Evolutionary conservation across 2,888 invertebrate genomes (phyloP).

Genomic region (Noctua janthe): DNA sequence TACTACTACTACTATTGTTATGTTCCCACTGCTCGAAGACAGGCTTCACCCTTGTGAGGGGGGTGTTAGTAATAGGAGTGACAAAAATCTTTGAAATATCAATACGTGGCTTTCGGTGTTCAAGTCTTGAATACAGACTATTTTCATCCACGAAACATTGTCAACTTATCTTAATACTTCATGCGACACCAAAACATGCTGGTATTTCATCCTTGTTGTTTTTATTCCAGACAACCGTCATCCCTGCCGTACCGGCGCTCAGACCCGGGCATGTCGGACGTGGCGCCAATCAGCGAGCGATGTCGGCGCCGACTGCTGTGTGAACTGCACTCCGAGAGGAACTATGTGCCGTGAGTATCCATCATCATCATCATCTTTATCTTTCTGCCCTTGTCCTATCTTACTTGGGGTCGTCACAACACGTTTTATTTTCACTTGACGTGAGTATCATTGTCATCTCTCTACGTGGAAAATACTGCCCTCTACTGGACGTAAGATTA

Average conservation of each 20-base stretch:
- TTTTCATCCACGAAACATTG: neutral
- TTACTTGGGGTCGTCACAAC: neutral
- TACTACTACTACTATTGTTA: neutral
- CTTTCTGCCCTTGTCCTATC: neutral
- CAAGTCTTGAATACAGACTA: neutral
- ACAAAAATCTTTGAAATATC: neutral
- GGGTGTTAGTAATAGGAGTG: neutral
- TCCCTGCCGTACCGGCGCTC: constrained; percentile 73
- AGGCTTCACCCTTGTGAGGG: neutral
- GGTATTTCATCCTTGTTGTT: neutral
- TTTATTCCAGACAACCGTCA: constrained; percentile 69
- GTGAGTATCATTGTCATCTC: neutral
- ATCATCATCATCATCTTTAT: neutral
- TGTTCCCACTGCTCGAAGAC: neutral
- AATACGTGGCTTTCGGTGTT: neutral
- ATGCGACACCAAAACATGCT: neutral
- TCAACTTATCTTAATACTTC: neutral
- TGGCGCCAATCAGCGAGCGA: constrained; percentile 80
- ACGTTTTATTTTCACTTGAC: neutral
- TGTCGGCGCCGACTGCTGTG: constrained; percentile 85
- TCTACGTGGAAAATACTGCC: neutral
- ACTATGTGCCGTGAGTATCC: constrained; percentile 70
- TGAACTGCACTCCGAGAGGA: constrained; percentile 81
- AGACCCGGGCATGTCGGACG: constrained; percentile 51
- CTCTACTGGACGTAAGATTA: neutral